phyloP scores from a whole-genome alignment of 2,888 invertebrate genomes.

The Pelosia muscerda region DNA sequence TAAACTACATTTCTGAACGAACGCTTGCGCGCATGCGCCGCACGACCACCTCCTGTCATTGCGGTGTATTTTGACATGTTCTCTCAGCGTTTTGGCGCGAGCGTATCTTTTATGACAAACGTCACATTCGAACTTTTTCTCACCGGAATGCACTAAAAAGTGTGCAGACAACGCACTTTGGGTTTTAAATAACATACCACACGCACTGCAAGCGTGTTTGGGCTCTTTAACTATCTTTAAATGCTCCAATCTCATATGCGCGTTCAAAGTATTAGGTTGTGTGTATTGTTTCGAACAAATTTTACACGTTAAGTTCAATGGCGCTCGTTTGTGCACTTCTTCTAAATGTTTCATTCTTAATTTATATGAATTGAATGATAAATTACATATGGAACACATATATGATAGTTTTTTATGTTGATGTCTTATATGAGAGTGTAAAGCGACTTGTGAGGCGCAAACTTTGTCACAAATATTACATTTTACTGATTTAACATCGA shows the following conservation, averaged over 20 bases:
- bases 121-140: constrained; percentile 71
- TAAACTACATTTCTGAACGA: constrained; percentile 63
- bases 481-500: constrained; percentile 26
- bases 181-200: constrained; percentile 38
- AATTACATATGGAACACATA: constrained; percentile 47
- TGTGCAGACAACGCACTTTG: constrained; percentile 28
- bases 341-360: constrained; percentile 41
- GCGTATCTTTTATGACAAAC: constrained; percentile 67
- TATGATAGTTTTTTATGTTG: constrained; percentile 59
- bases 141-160: constrained; percentile 45
- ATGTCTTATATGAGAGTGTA: constrained; percentile 55
- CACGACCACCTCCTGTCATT: constrained; percentile 59
- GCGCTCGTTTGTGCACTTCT: constrained; percentile 39
- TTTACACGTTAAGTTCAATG: constrained; percentile 44
- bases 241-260: constrained; percentile 43
- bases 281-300: constrained; percentile 45
- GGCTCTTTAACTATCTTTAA: constrained; percentile 29
- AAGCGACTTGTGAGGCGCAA: constrained; percentile 28
- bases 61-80: constrained; percentile 60
- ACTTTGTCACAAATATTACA: constrained; percentile 46
- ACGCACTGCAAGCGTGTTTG: constrained; percentile 34
- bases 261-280: constrained; percentile 31
- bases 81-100: constrained; percentile 52
- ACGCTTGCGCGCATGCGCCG: constrained; percentile 53
- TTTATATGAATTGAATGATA: constrained; percentile 32